These are phyloP conservation scores for Dolichotis patagonum DNA, from an alignment of 2,113 vertebrate genomes.

Conservation along the genomic window DNA sequence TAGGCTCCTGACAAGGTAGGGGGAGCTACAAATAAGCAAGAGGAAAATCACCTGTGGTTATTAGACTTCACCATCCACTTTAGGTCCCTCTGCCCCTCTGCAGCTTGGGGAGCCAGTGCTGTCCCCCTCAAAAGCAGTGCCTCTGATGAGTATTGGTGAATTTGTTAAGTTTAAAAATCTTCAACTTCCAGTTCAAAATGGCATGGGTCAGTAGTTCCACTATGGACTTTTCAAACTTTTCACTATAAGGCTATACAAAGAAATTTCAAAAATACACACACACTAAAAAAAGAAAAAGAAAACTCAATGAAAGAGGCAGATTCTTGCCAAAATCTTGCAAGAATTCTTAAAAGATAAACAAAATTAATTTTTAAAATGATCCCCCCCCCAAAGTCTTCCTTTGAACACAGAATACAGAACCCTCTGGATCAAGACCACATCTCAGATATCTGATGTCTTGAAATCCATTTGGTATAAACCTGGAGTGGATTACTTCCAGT, in stretches of 20 bases:
- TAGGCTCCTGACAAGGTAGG: not conserved
- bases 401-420: not conserved
- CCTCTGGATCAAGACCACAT: not conserved
- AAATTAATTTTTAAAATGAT: not conserved
- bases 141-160: not conserved
- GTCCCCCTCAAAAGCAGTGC: not conserved
- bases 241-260: not conserved
- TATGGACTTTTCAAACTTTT: not conserved
- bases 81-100: not conserved
- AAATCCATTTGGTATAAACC: not conserved
- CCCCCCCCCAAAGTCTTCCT: not conserved
- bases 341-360: not conserved
- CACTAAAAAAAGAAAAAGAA: not conserved
- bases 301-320: not conserved
- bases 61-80: not conserved
- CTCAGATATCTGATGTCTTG: not conserved
- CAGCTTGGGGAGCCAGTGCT: not conserved
- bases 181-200: constrained; percentile 33
- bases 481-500: not conserved
- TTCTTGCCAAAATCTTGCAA: not conserved
- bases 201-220: not conserved
- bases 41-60: not conserved
- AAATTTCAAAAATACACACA: not conserved
- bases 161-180: not conserved
- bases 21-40: not conserved